Conservation (phyloP, 2,113 vertebrate species). For the Cryptotis parvus region DNA sequence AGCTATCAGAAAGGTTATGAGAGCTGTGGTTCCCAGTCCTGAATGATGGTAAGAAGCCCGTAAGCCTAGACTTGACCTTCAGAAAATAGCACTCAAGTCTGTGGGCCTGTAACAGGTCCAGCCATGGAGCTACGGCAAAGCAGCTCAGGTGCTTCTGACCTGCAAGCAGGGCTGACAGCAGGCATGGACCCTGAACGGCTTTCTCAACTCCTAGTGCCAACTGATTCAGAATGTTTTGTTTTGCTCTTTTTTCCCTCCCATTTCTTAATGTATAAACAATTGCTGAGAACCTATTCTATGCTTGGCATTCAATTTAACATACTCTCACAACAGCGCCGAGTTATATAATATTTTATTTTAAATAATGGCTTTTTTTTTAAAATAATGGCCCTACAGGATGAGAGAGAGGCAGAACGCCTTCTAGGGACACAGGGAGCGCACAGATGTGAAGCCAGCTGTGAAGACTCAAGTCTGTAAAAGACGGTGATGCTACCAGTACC, state of each 20-base stretch:
- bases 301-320: background rate
- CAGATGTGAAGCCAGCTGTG: background rate
- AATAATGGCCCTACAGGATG: background rate
- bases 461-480: background rate
- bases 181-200: background rate
- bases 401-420: background rate
- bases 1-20: background rate
- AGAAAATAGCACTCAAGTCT: background rate
- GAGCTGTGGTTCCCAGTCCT: background rate
- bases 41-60: background rate
- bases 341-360: background rate
- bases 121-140: too few species aligned
- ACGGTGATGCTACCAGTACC: too few species aligned
- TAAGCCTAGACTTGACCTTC: background rate
- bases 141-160: too few species aligned
- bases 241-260: too few species aligned
- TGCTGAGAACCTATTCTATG: background rate
- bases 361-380: background rate
- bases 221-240: background rate
- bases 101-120: background rate
- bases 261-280: slow-evolving; percentile 24
- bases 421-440: background rate
- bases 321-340: background rate
- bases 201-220: background rate
- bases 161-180: background rate